Evolutionary conservation across 2,797 vertebrate genomes (phyloP).

Genomic region (Tadarida brasiliensis): DNA sequence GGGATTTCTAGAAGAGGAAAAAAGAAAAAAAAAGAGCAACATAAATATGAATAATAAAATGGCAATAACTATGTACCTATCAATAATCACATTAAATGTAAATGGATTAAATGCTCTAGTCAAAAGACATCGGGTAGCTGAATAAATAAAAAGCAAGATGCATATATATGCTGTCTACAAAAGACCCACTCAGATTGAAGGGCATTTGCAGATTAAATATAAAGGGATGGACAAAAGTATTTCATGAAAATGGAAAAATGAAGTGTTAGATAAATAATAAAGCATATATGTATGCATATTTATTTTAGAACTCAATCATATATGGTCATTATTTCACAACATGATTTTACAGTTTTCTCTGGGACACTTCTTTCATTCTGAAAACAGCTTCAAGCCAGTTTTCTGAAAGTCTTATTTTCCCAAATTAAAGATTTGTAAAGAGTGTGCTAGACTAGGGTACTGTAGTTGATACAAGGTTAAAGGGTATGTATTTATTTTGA

Average conservation of each 20-base stretch:
- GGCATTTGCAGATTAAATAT: neutral
- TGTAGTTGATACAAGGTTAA: neutral
- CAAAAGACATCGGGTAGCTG: neutral
- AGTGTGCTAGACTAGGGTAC: neutral
- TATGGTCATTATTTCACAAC: neutral
- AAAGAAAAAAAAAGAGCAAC: neutral
- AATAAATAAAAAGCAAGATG: neutral
- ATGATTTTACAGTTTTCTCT: neutral
- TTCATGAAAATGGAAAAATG: neutral
- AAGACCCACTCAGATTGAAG: neutral
- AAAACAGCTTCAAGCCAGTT: neutral
- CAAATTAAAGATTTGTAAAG: slow-evolving; percentile 27
- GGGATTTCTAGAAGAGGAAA: neutral
- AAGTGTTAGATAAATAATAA: slow-evolving; percentile 35
- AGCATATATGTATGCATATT: neutral
- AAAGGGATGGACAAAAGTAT: neutral
- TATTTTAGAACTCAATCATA: slow-evolving; percentile 29
- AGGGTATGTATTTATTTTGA: neutral
- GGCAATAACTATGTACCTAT: neutral
- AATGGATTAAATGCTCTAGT: neutral
- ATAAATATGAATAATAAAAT: neutral
- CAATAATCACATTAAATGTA: neutral
- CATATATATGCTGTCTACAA: neutral
- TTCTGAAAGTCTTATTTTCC: slow-evolving; percentile 42
- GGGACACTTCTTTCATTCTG: neutral